A percentile compares a stretch with the other conserved stretches of the same genome.
These are phyloP conservation scores for Cryptosula pallasiana DNA, from an alignment of 2,888 invertebrate genomes.

Conservation along the genomic window DNA sequence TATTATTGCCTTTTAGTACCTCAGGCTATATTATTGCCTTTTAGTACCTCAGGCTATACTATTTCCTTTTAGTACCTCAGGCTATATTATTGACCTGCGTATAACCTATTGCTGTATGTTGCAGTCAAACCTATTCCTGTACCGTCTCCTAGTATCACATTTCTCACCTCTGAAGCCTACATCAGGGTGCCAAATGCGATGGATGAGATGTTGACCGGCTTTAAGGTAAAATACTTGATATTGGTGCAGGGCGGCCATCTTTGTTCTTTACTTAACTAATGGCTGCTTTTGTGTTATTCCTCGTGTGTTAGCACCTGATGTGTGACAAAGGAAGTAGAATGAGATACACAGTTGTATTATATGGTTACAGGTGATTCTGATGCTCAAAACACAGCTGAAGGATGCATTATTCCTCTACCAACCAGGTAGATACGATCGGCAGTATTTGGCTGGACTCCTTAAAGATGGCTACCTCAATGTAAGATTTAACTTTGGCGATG, in stretches of 20 bases:
- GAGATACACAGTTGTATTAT: neutral
- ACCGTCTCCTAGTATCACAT: neutral
- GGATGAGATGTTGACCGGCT: constrained; percentile 3
- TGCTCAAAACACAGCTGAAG: constrained; percentile 40
- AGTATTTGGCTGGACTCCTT: constrained; percentile 42
- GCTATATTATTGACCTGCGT: too few relatives aligned
- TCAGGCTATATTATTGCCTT: too few relatives aligned
- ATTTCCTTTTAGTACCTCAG: too few relatives aligned
- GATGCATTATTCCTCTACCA: constrained; percentile 40
- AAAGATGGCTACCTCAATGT: constrained; percentile 40
- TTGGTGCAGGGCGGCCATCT: too few relatives aligned
- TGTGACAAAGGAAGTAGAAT: too few relatives aligned
- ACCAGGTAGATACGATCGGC: constrained; percentile 30
- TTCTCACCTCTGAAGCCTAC: neutral
- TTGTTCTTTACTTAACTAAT: too few relatives aligned
- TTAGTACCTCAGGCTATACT: too few relatives aligned
- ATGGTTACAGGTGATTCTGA: constrained; percentile 28
- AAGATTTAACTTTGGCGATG: constrained; percentile 39
- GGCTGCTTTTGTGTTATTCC: too few relatives aligned
- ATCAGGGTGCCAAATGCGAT: neutral
- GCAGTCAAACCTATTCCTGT: neutral
- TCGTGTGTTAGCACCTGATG: too few relatives aligned
- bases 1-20: too few relatives aligned
- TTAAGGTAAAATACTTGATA: constrained; percentile 14
- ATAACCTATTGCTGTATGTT: too few relatives aligned